phyloP scores from a whole-genome alignment of 2,797 vertebrate genomes.

The Pteropus rufus region DNA sequence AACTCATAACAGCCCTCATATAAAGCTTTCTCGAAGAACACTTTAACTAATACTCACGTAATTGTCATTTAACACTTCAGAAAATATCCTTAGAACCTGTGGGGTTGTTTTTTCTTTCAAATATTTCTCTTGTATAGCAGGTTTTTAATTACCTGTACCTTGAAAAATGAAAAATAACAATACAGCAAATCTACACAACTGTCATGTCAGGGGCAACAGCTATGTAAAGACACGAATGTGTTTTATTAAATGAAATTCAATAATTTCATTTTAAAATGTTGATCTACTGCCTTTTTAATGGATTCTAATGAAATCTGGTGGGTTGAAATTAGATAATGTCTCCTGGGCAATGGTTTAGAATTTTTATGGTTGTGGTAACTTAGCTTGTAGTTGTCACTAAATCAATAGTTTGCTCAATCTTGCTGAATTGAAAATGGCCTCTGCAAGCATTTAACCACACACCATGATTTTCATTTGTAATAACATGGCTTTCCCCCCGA shows the following conservation, averaged over 20 bases:
- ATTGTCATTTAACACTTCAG: neutral
- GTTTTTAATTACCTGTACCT: neutral
- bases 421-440: neutral
- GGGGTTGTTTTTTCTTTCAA: neutral
- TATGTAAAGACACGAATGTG: neutral
- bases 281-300: neutral
- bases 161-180: neutral
- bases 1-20: too few species aligned
- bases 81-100: neutral
- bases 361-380: neutral
- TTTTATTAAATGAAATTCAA: conserved; percentile 5
- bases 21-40: neutral
- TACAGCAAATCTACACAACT: neutral
- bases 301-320: neutral
- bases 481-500: neutral
- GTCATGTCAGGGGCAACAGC: neutral
- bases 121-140: neutral
- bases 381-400: neutral
- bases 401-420: neutral
- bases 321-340: neutral
- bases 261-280: neutral
- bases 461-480: neutral
- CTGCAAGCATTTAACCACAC: neutral
- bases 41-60: neutral
- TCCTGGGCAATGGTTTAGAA: neutral